Percentiles rank a stretch among this genome's conserved stretches.
phyloP scores from a whole-genome alignment of 2,113 vertebrate species.

The Butastur rufipennis region DNA sequence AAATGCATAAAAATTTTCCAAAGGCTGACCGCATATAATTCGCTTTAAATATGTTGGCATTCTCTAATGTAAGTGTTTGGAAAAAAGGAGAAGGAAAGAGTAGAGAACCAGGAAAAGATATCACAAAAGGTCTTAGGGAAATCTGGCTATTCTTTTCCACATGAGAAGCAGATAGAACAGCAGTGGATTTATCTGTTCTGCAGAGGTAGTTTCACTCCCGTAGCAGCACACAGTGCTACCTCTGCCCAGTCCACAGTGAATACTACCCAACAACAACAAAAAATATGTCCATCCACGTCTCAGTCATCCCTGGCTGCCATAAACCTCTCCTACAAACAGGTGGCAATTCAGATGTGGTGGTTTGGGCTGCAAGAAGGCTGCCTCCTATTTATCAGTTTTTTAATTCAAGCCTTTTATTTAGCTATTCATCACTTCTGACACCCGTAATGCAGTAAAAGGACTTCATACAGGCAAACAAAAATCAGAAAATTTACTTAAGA shows the following conservation, averaged over 20 bases:
- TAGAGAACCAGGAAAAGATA: neutral
- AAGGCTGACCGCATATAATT: too few species aligned
- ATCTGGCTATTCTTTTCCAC: neutral
- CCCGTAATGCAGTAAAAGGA: rapidly evolving
- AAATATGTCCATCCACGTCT: neutral
- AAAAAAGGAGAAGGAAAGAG: neutral
- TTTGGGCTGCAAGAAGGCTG: neutral
- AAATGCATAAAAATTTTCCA: neutral
- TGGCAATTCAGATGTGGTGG: neutral
- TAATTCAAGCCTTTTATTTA: neutral
- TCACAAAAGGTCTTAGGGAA: neutral
- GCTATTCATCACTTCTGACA: neutral
- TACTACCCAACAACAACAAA: neutral
- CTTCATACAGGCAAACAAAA: neutral
- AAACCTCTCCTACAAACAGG: neutral
- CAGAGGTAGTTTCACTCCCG: neutral
- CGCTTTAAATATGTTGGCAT: neutral
- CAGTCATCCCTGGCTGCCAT: neutral
- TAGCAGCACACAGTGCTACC: neutral
- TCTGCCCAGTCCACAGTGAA: neutral
- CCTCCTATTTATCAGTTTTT: neutral
- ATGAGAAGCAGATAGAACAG: neutral
- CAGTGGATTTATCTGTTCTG: neutral
- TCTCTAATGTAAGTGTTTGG: neutral
- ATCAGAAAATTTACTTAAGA: neutral